These are phyloP conservation scores for Acrobeloides nanus DNA, from an alignment of 2,888 invertebrate species.

Conservation along the genomic window DNA sequence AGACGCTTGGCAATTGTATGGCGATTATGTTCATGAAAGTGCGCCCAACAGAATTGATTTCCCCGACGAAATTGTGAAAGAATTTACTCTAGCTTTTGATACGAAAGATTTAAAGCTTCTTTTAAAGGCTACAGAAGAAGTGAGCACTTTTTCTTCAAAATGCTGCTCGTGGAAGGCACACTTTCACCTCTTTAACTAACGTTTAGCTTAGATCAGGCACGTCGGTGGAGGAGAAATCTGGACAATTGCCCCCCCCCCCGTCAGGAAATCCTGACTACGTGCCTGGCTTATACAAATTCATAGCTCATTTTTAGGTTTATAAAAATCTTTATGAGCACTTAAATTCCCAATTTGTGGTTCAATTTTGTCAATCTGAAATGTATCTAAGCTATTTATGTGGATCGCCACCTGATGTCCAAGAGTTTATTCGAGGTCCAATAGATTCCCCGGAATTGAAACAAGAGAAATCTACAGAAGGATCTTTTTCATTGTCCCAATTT, in stretches of 20 bases:
- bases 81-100: constrained; percentile 1
- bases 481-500: constrained; percentile 27
- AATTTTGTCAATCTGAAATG: constrained; percentile 50
- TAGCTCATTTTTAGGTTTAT: constrained; percentile 34
- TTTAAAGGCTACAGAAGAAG: constrained; percentile 1
- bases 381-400: constrained; percentile 48
- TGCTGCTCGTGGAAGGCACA: too few species aligned
- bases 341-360: constrained; percentile 39
- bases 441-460: constrained; percentile 3
- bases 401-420: constrained; percentile 41
- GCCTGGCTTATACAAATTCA: too few species aligned
- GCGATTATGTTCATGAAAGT: constrained; percentile 39
- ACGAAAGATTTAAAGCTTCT: not conserved
- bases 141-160: constrained; percentile 5
- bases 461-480: not conserved
- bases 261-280: too few species aligned
- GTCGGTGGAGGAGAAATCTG: not conserved
- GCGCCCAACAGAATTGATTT: constrained; percentile 33
- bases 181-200: not conserved
- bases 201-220: not conserved
- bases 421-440: constrained; percentile 24
- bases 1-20: constrained; percentile 47
- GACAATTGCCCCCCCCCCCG: too few species aligned
- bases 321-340: constrained; percentile 39
- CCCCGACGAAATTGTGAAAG: not conserved